Evolutionary conservation across 2,113 vertebrate genomes (phyloP), one percentile per base, ranked within the genome.

Genomic region (Columba livia): DNA sequence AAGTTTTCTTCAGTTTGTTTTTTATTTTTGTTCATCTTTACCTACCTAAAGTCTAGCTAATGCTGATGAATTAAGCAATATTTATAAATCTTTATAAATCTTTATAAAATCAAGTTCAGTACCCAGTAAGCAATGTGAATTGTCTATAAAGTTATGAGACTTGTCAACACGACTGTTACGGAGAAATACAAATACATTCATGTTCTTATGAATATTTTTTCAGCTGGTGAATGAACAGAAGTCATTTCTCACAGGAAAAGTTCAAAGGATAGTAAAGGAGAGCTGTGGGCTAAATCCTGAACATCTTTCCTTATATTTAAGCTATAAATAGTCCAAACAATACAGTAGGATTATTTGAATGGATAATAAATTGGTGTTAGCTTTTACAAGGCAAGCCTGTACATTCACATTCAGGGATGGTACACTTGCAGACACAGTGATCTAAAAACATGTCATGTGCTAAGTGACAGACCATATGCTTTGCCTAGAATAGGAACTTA

Each of bases 381-480:
- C 25, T 86, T 77, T 85, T 71, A 36, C 66, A 72, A 79, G 90
- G 82, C 62, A 67, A 87, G 77, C 29, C 70, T 3, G 11, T 34
- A 5, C 65, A 92, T 97, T 96, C 70, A 13, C 89, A 97, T 97
- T 96, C 95, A 77, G 79, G 90, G 88, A 79, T 7, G 9, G 81
- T 61, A 69, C 31, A 24, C 74, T 85, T 32, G 42, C 85, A 93
- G 69, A 78, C 93, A 79, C 58, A 6, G 57, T 66, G 89, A 97
- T 97, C 94, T 96, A 80, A 96, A 97, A 96, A 82, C 90, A 72
- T 96, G 82, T 94, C 83, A 50, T 95, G 79, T 97, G 95, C 94
- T 97, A 97, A 98, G 90, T 94, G 95, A 91, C 87, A 95, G 88
- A 87, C 93, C 93, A 93, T 96, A 97, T 95, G 94, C 95, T 97